These are phyloP conservation scores for Odontamblyopus rebecca DNA, from an alignment of 2,797 vertebrate genomes.

Conservation along the genomic window DNA sequence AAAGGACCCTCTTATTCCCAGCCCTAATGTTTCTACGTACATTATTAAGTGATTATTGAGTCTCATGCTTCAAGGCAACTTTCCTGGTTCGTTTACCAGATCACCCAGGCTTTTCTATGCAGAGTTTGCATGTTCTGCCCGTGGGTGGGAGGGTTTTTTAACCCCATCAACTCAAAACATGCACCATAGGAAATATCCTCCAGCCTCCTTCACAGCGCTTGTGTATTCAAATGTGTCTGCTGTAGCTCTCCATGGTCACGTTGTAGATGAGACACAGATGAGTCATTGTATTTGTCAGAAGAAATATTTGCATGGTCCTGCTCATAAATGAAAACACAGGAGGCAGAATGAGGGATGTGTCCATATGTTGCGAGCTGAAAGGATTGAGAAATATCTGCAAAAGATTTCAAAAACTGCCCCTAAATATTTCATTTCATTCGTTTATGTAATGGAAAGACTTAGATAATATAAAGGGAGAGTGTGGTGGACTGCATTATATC, in stretches of 20 bases:
- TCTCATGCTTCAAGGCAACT: too few species aligned
- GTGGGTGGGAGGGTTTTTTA: too few species aligned
- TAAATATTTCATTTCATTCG: not conserved
- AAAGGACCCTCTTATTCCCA: too few species aligned
- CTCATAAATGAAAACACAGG: conserved; percentile 9
- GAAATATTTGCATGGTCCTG: conserved; percentile 59
- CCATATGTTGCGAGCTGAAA: not conserved
- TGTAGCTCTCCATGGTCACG: not conserved
- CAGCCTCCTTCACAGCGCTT: not conserved
- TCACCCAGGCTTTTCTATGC: too few species aligned
- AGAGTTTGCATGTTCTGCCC: too few species aligned
- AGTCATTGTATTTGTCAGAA: conserved; percentile 44
- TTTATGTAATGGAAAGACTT: not conserved
- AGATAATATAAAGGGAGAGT: too few species aligned
- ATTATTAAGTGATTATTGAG: too few species aligned
- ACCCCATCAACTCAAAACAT: too few species aligned
- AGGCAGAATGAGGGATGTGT: not conserved
- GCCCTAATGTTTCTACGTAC: too few species aligned
- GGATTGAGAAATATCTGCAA: not conserved
- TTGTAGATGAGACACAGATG: conserved; percentile 22
- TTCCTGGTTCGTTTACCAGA: too few species aligned
- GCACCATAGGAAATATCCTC: too few species aligned
- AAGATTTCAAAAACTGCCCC: not conserved
- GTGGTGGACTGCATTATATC: too few species aligned
- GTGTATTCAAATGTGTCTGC: not conserved